Conservation (phyloP, 2,888 invertebrate genomes). For the Diplolepis rosae region DNA sequence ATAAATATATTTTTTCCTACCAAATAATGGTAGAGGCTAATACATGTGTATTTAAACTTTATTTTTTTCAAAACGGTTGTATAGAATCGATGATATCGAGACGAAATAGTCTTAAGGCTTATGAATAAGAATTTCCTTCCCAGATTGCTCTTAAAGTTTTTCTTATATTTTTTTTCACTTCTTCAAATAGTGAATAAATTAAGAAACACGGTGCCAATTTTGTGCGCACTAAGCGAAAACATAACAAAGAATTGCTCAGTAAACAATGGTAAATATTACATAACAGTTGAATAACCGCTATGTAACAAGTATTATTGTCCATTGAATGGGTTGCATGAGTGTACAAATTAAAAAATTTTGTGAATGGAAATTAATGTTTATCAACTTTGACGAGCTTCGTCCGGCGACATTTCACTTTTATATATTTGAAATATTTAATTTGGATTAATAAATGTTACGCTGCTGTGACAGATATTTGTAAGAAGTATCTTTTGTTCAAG, state of each 20-base stretch:
- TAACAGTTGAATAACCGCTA: background rate
- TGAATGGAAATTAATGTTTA: background rate
- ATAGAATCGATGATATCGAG: background rate
- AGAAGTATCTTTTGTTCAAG: too few species aligned
- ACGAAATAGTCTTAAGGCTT: background rate
- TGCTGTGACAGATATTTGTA: too few species aligned
- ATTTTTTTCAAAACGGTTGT: constrained; percentile 55
- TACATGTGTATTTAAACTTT: constrained; percentile 46
- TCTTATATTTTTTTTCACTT: constrained; percentile 29
- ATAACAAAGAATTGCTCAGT: background rate
- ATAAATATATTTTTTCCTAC: background rate
- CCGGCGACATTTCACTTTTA: constrained; percentile 49
- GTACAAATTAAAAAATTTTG: background rate
- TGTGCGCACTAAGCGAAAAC: constrained; percentile 23
- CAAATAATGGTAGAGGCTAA: background rate
- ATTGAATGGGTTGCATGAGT: background rate
- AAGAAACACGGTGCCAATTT: constrained; percentile 63
- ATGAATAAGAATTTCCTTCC: constrained; percentile 28
- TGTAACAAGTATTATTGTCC: background rate
- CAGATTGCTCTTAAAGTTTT: constrained; percentile 44
- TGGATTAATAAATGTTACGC: too few species aligned
- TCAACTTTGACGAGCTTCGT: constrained; percentile 59
- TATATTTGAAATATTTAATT: background rate
- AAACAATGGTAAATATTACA: background rate
- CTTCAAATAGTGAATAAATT: background rate